phyloP scores from a whole-genome alignment of 2,797 vertebrate species.

The Myotis daubentonii region DNA sequence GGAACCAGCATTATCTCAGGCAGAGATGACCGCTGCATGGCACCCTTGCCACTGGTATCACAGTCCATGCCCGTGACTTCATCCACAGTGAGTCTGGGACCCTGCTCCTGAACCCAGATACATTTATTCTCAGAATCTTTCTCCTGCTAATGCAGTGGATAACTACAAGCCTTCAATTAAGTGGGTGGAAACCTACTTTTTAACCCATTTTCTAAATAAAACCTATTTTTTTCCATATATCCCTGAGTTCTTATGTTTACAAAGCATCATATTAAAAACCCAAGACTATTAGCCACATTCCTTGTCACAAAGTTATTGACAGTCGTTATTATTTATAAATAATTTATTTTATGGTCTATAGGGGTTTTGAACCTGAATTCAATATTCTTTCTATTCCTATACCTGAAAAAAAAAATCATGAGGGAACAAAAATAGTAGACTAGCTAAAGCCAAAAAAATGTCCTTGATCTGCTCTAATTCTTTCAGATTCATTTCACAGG shows the following conservation, averaged over 20 bases:
- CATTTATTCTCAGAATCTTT: background rate
- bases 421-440: background rate
- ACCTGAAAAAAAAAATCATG: background rate
- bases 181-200: background rate
- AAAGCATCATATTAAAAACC: background rate
- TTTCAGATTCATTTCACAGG: background rate
- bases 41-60: accelerated
- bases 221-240: background rate
- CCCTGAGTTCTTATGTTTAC: background rate
- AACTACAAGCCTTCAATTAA: background rate
- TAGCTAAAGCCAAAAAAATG: background rate
- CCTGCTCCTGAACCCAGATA: background rate
- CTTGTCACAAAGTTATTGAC: background rate
- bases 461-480: background rate
- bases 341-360: background rate
- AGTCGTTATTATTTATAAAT: background rate
- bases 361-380: background rate
- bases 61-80: background rate
- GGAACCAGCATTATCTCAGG: background rate
- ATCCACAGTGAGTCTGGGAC: background rate
- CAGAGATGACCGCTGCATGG: background rate
- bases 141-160: background rate
- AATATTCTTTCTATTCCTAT: background rate
- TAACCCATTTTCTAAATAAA: background rate
- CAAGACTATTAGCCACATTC: background rate